Base-by-base conservation (phyloP, 1,140 invertebrate genomes). In the Ephestia elutella region DNA sequence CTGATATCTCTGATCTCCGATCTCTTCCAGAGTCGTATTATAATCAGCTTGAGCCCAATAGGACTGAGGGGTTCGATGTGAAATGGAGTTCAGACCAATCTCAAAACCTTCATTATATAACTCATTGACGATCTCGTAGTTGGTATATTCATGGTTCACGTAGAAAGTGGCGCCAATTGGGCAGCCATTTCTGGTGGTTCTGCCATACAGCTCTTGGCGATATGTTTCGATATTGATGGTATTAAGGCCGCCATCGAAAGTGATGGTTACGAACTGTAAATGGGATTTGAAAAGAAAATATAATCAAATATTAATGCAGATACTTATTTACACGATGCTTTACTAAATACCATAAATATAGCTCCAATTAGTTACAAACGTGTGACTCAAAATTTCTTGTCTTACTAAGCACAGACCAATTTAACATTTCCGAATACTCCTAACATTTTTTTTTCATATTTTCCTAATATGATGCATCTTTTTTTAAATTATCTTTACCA, bases 191-290 rank as follows among this genome's bases (percentile, higher is more conserved):
- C 0, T 91, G 91, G 87, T 92, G n/a, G n/a, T 91, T 48, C 20
- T 75, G 0, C 93, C 49, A 95, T 90, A 0, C 92, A 72, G 32
- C 91, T 71, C 19, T 90, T 77, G 72, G n/a, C n/a, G n/a, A n/a
- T 94, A 95, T 28, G 92, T 90, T 11, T 90, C 82, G 56, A 92
- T 92, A 76, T 95, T 95, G 0, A 90, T 70, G 0, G 91, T 89
- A 63, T 92, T 94, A 1, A 95, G 90, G 0, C 90, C 93, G 83
- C 93, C 93, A 67, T 93, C 93, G 71, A 94, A 94, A 1, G 92
- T 93, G 71, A 2, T 93, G 71, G n/a, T n/a, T n/a, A 94, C 60
- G 18, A 62, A 56, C 49, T 57, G 44, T n/a, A 60, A 60, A 5
- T 10, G 2, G 8, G 10, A 35, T 25, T n/a, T n/a, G n/a, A n/a